These are phyloP conservation scores for Eilema sororculum DNA, from an alignment of 2,888 invertebrate species.

Conservation along the genomic window DNA sequence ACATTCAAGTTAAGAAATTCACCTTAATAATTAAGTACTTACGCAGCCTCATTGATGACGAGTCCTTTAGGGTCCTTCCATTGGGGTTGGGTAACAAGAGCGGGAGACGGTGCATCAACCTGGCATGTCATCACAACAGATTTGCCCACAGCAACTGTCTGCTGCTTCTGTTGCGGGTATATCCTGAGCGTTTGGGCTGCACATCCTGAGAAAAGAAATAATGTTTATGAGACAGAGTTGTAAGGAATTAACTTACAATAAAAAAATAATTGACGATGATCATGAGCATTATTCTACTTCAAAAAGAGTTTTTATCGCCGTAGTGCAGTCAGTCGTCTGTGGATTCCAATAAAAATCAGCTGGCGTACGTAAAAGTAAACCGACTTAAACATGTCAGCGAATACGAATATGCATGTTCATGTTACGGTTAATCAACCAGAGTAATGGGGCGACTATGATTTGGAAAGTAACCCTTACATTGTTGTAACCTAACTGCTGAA, in stretches of 20 bases:
- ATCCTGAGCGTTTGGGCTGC: constrained; percentile 88
- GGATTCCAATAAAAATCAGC: neutral
- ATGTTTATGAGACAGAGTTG: neutral
- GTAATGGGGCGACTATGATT: too few relatives aligned
- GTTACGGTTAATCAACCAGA: neutral
- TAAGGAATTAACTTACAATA: neutral
- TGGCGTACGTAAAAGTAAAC: neutral
- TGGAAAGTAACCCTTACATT: too few relatives aligned
- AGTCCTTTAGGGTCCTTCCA: constrained; percentile 92
- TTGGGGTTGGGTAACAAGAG: constrained; percentile 90
- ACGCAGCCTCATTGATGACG: constrained; percentile 90
- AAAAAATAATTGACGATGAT: neutral
- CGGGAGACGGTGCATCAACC: constrained; percentile 89
- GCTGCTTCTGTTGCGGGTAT: constrained; percentile 89
- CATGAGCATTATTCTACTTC: neutral
- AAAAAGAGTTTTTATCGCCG: neutral
- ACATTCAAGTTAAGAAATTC: neutral
- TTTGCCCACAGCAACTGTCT: constrained; percentile 91
- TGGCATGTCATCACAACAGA: constrained; percentile 93
- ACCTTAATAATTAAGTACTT: constrained; percentile 68
- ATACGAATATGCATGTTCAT: neutral
- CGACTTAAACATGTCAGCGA: neutral
- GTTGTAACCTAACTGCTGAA: neutral
- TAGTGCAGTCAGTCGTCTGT: neutral
- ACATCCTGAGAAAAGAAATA: constrained; percentile 69